Base-by-base conservation (phyloP, 2,797 vertebrate species). In the Setipinna tenuifilis region DNA sequence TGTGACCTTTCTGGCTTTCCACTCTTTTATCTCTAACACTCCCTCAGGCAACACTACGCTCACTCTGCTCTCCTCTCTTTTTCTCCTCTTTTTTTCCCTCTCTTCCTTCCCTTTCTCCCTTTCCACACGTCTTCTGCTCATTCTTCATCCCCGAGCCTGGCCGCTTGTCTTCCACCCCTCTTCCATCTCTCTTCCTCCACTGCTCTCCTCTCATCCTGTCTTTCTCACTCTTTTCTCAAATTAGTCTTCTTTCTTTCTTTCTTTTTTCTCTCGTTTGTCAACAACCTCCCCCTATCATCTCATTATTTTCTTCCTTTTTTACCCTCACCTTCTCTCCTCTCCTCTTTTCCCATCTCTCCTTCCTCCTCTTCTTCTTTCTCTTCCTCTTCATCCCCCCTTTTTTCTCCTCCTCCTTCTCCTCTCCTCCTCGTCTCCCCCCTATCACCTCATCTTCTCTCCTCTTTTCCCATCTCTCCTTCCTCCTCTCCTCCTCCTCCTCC, bases 321-420 rank as follows among this genome's bases (percentile, higher is more conserved):
- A 87, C 89, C 91, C 90, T 57, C 83, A 87, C 83, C 86, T 90
- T 90, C 91, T 90, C 86, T 68, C 7, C 87, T 90, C 91, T 89
- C 91, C 92, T 94, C 58, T 21, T 14, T 88, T 93, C 85, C 83
- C 91, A 90, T 90, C 88, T 85, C 57, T 21, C 62, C 59, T 82
- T 35, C n/a, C 61, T 23, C 61, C 81, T 19, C 61, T 61, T 28
- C 83, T 75, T 48, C 68, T 57, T 25, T 78, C 68, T 44, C 54
- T 48, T 21, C 28, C 85, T 62, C 65, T 54, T 14, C 14, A 9
- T 54, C 50, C 14, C 50, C 14, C 50, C 9, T 14, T 54, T 7
- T 54, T 14, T 54, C 7, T 54, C 50, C 14, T 14, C 9, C 50
- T 54, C 50, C 14, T 14, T 54, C 50, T 54, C 50, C 9, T 41